A percentile compares a stretch with the other conserved stretches of the same genome.
Evolutionary conservation across 2,888 invertebrate species (phyloP).

Genomic region (Megastigmus dorsalis): DNA sequence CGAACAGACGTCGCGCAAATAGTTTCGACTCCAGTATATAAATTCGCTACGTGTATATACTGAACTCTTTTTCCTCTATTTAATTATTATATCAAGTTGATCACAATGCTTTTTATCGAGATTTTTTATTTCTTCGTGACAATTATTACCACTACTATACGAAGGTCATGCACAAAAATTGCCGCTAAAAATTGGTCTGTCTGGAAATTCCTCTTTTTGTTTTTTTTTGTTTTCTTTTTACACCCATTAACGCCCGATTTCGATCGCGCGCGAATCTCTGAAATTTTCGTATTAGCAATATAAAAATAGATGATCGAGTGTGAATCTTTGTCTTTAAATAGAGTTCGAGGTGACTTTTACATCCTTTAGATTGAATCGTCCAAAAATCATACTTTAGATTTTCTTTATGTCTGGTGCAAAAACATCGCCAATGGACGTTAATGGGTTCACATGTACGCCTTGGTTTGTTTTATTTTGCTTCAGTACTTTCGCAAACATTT

Average conservation of each 20-base stretch:
- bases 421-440: too few relatives aligned
- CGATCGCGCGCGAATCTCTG: too few relatives aligned
- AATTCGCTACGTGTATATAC: constrained; percentile 26
- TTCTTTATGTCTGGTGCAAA: too few relatives aligned
- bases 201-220: not conserved
- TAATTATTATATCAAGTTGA: constrained; percentile 49
- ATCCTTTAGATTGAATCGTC: too few relatives aligned
- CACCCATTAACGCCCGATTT: too few relatives aligned
- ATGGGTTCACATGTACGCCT: too few relatives aligned
- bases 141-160: constrained; percentile 39
- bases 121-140: constrained; percentile 47
- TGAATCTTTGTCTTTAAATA: too few relatives aligned
- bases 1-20: constrained; percentile 22
- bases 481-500: not conserved
- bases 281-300: too few relatives aligned
- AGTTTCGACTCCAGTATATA: constrained; percentile 23
- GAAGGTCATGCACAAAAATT: constrained; percentile 41
- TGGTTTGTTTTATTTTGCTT: not conserved
- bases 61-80: constrained; percentile 17
- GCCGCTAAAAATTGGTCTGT: constrained; percentile 41
- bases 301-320: too few relatives aligned
- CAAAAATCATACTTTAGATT: too few relatives aligned
- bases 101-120: constrained; percentile 55
- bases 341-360: too few relatives aligned
- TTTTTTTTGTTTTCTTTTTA: constrained; percentile 13